Evolutionary conservation across 2,888 invertebrate genomes (phyloP), one percentile per base, ranked within the genome.

Genomic region (Leptinotarsa haldemani): DNA sequence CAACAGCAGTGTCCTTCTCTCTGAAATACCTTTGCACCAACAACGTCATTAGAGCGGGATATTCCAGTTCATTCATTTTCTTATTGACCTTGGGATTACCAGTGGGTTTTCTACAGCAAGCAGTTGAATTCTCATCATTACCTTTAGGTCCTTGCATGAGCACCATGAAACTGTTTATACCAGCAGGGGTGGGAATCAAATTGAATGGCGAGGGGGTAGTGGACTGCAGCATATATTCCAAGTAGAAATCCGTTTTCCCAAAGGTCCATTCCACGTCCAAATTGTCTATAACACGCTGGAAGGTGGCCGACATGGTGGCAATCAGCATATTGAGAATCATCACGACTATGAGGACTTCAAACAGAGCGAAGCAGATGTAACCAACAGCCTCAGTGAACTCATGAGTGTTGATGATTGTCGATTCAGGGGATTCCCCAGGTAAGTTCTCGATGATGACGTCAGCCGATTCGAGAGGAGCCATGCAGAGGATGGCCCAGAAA

Each of bases 221-320:
- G 1, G 93, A 91, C 80, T 93, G 92, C 76, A 91, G 88, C 90
- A 94, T 93, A 84, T 92, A 93, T 83, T 92, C 91, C 79, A 94
- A 86, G 88, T 94, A 94, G 71, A 94, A 90, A 85, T 93, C 91
- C 18, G 93, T 93, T 80, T 93, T 91, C 0, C 93, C 93, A 82
- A 93, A 94, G 30, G 93, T 93, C 94, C 94, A 94, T 82, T 94
- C 94, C 3, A 92, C 90, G 79, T 92, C 92, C 63, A 92, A 89
- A 82, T 92, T 93, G 78, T 92, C 91, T 20, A 89, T 90, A 58
- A 94, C 92, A 80, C 91, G 90, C 85, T 93, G 93, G 82, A 93
- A 93, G 0, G 94, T 93, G 79, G 93, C 93, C 2, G 93, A 92
- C 93, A 94, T 94, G 22, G 94, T 93, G n/a, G 94, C 94, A 81